phyloP scores from a whole-genome alignment of 2,113 vertebrate genomes.

The Bubo blakistoni region DNA sequence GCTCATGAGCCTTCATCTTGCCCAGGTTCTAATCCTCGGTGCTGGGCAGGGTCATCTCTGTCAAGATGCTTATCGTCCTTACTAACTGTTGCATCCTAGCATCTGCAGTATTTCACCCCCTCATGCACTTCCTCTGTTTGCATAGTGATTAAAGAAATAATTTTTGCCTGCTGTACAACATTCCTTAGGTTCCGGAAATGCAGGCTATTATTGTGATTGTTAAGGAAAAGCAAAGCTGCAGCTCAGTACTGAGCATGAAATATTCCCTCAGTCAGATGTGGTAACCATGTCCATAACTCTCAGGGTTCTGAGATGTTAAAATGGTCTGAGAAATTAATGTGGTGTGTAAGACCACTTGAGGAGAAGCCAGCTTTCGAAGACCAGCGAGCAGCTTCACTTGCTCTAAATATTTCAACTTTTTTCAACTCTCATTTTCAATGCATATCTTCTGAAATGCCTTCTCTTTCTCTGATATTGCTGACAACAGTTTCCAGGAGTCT shows the following conservation, averaged over 20 bases:
- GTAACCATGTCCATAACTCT: background rate
- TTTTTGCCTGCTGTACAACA: background rate
- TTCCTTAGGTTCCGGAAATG: background rate
- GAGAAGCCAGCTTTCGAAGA: background rate
- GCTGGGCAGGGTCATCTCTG: background rate
- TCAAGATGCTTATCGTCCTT: background rate
- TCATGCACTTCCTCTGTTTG: background rate
- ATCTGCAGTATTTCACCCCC: background rate
- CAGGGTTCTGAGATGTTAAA: background rate
- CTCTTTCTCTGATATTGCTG: background rate
- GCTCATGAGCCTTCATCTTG: background rate
- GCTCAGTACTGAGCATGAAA: background rate
- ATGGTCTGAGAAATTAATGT: background rate
- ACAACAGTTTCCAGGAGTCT: background rate
- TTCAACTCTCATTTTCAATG: background rate
- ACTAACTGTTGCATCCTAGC: background rate
- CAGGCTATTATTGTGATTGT: background rate
- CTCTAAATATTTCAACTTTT: background rate
- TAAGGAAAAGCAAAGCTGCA: conserved; percentile 4
- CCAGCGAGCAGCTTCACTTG: background rate
- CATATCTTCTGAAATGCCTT: background rate
- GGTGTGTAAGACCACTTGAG: background rate
- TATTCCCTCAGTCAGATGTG: background rate
- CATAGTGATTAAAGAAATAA: background rate
- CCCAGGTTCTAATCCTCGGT: background rate